phyloP scores from a whole-genome alignment of 2,113 vertebrate genomes.

The Pomatorhinus ruficollis region DNA sequence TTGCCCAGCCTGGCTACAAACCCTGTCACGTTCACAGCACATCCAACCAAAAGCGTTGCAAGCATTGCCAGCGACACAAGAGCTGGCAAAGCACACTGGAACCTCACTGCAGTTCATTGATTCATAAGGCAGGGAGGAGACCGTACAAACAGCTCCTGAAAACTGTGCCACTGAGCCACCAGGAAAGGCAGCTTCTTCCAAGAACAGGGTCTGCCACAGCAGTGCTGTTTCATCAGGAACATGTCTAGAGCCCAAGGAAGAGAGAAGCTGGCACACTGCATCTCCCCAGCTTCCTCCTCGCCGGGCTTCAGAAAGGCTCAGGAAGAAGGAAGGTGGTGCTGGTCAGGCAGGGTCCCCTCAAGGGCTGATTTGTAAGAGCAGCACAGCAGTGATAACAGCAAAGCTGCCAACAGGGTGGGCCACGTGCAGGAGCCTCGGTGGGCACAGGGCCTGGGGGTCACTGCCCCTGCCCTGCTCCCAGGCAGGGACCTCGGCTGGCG shows the following conservation, averaged over 20 bases:
- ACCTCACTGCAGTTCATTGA: background rate
- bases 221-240: background rate
- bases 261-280: background rate
- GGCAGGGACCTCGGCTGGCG: background rate
- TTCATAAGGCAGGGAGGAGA: background rate
- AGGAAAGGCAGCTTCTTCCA: background rate
- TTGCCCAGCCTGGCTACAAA: background rate
- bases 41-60: background rate
- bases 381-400: accelerated
- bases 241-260: background rate
- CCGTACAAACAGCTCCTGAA: background rate
- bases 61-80: background rate
- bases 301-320: accelerated
- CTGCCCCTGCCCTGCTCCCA: background rate
- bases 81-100: background rate
- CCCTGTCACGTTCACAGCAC: background rate
- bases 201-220: background rate
- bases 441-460: accelerated
- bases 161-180: background rate
- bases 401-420: background rate
- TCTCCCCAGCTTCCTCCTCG: background rate
- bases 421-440: accelerated
- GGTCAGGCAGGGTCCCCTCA: no score
- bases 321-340: background rate
- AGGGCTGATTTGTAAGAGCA: background rate